Base-by-base conservation (phyloP, 1,140 invertebrate genomes). In the Rhagoletis pomonella region DNA sequence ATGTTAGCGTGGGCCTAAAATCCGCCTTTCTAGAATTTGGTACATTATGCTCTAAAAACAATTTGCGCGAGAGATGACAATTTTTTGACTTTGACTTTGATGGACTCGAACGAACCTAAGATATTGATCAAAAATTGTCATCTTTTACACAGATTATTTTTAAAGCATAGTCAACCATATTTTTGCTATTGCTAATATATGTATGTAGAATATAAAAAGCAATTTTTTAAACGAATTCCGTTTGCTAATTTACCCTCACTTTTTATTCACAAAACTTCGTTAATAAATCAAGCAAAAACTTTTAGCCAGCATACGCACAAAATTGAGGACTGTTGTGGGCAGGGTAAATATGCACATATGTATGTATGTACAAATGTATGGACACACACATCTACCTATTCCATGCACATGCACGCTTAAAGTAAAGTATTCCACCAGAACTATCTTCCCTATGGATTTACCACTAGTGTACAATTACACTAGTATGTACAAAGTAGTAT, bases 231-330 rank as follows among this genome's bases (percentile, higher is more conserved):
- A 55, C 73, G 73, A 81, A 81, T 81, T 50, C 29, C 73, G 29
- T 17, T 55, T 81, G 4, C n/a, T 4, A 77, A 77, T 47, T 77
- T 58, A 9, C 0, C 55, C 17, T 29, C n/a, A 6, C 47, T 50
- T 19, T 19, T 81, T 81, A 17, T 19, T 12, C 6, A 17, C 0
- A 47, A 81, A 81, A 81, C 73, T 81, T 81, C 55, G 50, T 81
- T 81, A 81, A 81, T 81, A 81, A 81, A 81, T 81, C 73, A 81
- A 81, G 47, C 50, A 55, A 81, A 19, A 81, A 81, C 44, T 81
- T 81, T 55, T 42, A 17, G 17, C 17, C 42, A 55, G 10, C n/a
- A 50, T 3, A 9, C 44, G 6, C 42, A 73, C 55, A n/a, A 14
- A n/a, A 55, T 55, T 55, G 50, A 55, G 1, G 50, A 55, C 1